Evolutionary conservation across 2,888 invertebrate species (phyloP).

Genomic region (Sisyra terminalis): DNA sequence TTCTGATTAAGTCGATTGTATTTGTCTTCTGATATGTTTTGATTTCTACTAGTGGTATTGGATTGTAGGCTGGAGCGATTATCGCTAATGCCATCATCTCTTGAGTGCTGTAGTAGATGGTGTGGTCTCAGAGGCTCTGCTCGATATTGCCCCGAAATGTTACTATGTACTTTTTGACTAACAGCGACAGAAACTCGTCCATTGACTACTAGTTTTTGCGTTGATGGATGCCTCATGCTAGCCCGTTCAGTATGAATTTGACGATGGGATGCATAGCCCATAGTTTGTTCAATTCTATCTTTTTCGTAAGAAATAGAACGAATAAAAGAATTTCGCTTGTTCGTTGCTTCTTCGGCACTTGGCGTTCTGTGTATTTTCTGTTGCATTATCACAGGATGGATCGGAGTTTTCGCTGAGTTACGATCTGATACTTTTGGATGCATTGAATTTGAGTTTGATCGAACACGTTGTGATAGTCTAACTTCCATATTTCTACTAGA

Average conservation of each 20-base stretch:
- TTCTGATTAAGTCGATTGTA: conserved; percentile 2
- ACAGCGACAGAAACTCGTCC: conserved; percentile 25
- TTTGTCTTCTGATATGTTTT: too few species aligned
- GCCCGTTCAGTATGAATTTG: conserved; percentile 25
- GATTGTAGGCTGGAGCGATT: too few species aligned
- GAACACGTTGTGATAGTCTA: conserved; percentile 11
- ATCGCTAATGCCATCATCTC: too few species aligned
- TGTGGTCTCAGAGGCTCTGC: conserved; percentile 23
- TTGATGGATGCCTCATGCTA: conserved; percentile 28
- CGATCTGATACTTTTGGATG: conserved; percentile 8
- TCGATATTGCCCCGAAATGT: conserved; percentile 21
- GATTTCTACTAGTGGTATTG: too few species aligned
- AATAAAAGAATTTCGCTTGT: conserved; percentile 12
- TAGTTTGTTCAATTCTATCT: conserved; percentile 7
- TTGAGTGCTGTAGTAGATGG: conserved; percentile 7
- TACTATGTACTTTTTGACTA: conserved; percentile 23
- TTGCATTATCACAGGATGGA: conserved; percentile 4
- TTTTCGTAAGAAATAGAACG: conserved; percentile 13
- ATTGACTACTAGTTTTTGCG: conserved; percentile 30
- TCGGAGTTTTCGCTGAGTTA: conserved; percentile 11
- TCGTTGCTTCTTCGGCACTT: conserved; percentile 10
- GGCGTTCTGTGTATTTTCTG: conserved; percentile 8
- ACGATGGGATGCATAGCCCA: conserved; percentile 7
- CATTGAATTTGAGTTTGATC: conserved; percentile 10
- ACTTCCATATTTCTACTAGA: conserved; percentile 10